These are phyloP conservation scores for Pheosia tremula DNA, from an alignment of 2,888 invertebrate species.

Conservation along the genomic window DNA sequence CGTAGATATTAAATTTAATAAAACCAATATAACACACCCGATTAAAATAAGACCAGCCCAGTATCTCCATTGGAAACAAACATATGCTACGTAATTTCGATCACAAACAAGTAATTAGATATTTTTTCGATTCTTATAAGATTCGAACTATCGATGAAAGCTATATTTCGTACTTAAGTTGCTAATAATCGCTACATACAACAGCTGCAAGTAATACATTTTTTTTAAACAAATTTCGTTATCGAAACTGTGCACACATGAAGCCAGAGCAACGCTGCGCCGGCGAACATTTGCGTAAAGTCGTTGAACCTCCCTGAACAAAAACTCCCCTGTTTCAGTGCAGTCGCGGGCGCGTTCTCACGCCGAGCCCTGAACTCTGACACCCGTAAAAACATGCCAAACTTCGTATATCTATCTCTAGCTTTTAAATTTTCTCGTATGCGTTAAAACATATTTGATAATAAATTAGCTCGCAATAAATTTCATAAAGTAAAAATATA, in stretches of 20 bases:
- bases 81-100: no score
- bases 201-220: conserved; percentile 31
- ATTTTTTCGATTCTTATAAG: background rate
- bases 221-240: conserved; percentile 3
- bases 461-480: no score
- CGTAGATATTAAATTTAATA: background rate
- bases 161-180: background rate
- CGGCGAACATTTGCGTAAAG: conserved; percentile 59
- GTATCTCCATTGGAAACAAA: no score
- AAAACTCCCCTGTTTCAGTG: conserved; percentile 79
- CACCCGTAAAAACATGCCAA: conserved; percentile 71
- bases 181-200: background rate
- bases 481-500: no score
- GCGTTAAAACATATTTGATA: background rate
- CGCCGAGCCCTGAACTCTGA: conserved; percentile 69
- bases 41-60: no score
- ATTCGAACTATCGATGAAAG: background rate
- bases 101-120: no score
- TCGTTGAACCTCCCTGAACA: conserved; percentile 77
- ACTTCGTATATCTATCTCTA: conserved; percentile 31
- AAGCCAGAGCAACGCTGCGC: conserved; percentile 32
- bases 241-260: conserved; percentile 17
- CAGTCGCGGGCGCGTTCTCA: conserved; percentile 66
- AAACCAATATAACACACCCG: background rate
- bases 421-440: background rate